phyloP scores from a whole-genome alignment of 2,797 vertebrate genomes.

The Sebastes trivittatus region DNA sequence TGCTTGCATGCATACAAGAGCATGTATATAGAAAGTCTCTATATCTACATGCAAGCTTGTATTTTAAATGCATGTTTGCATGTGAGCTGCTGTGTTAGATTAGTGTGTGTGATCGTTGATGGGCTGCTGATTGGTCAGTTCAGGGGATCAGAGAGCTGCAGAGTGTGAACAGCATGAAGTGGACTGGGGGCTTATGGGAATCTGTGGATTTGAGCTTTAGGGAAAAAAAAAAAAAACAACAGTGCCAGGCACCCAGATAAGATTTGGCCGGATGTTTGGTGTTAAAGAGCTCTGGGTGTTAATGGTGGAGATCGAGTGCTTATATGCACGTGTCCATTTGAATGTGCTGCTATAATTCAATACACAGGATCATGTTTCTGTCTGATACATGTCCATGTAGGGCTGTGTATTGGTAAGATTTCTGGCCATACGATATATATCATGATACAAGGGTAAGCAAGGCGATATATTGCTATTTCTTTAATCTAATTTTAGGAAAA shows the following conservation, averaged over 20 bases:
- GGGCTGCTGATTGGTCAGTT: constrained; percentile 30
- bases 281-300: constrained; percentile 52
- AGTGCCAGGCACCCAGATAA: constrained; percentile 39
- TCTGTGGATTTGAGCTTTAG: constrained; percentile 47
- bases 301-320: not conserved
- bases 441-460: no score
- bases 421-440: no score
- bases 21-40: not conserved
- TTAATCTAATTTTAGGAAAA: no score
- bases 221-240: not conserved
- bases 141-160: constrained; percentile 47
- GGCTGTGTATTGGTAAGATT: no score
- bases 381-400: not conserved
- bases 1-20: not conserved
- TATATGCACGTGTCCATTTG: not conserved
- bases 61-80: not conserved
- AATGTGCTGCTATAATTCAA: not conserved
- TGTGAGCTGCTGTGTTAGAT: not conserved
- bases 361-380: not conserved
- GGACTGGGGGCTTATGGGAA: constrained; percentile 43
- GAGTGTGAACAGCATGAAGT: constrained; percentile 46
- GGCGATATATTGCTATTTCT: no score
- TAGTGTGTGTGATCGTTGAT: not conserved
- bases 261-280: constrained; percentile 27
- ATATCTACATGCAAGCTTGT: not conserved